A percentile compares a stretch with the other conserved stretches of the same genome.
phyloP scores from a whole-genome alignment of 2,113 vertebrate genomes.

The Corapipo altera region DNA sequence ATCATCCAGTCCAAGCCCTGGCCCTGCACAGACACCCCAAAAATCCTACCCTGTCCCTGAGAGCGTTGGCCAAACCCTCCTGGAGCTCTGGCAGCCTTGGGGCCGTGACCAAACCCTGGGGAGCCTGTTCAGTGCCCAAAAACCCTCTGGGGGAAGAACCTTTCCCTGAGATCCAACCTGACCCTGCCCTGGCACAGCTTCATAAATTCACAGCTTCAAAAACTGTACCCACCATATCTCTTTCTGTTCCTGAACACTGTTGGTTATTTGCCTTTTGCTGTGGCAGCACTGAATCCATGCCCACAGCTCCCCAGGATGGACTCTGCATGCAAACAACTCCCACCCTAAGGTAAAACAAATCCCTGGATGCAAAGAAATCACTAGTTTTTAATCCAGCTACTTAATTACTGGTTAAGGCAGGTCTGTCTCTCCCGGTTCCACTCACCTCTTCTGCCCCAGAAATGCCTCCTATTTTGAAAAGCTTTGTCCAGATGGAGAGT shows the following conservation, averaged over 20 bases:
- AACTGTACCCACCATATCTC: not conserved
- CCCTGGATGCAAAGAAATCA: not conserved
- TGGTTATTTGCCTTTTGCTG: not conserved
- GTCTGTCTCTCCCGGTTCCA: not conserved
- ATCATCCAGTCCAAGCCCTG: not conserved
- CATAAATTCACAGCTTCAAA: not conserved
- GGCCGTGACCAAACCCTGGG: not conserved
- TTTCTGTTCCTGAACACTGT: fast-evolving
- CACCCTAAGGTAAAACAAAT: not conserved
- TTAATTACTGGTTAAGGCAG: not conserved
- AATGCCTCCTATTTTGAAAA: not conserved
- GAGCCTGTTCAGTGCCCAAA: not conserved
- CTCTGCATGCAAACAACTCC: not conserved
- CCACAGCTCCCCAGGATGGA: not conserved
- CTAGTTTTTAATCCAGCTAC: not conserved
- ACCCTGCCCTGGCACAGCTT: not conserved
- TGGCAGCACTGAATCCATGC: not conserved
- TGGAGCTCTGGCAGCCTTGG: not conserved
- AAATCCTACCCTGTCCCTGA: not conserved
- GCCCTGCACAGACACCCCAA: not conserved
- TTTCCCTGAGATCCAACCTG: not conserved
- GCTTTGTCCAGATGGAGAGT: not conserved
- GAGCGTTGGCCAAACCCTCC: fast-evolving
- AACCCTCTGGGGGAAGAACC: not conserved
- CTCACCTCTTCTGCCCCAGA: not conserved